These are phyloP conservation scores for Drosophila yooni DNA, from an alignment of 2,888 invertebrate genomes.

Conservation along the genomic window DNA sequence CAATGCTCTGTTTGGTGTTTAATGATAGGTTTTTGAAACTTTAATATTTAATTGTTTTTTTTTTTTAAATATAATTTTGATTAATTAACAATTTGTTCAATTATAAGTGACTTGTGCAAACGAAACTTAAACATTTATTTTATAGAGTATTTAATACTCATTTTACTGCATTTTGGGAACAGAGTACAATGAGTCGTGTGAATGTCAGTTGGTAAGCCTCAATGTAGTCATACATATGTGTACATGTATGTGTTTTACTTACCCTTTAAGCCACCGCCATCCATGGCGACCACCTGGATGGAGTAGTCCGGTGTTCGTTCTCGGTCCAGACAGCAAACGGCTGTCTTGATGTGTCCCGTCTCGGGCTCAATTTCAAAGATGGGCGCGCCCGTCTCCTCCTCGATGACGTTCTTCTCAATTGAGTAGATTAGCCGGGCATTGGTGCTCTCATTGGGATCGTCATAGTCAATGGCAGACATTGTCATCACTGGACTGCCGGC, in stretches of 20 bases:
- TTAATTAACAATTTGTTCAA: neutral
- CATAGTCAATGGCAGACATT: constrained; percentile 98
- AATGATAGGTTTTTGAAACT: too few relatives aligned
- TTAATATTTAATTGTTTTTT: neutral
- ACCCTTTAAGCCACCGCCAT: constrained; percentile 96
- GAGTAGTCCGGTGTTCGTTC: constrained; percentile 98
- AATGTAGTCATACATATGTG: neutral
- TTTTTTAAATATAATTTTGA: too few relatives aligned
- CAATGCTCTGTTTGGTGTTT: neutral
- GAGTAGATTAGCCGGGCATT: constrained; percentile 97
- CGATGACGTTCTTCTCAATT: constrained; percentile 97
- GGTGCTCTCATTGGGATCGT: constrained; percentile 97
- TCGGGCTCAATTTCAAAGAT: constrained; percentile 98
- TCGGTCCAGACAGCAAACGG: constrained; percentile 96
- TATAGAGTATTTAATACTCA: neutral
- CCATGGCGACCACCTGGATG: constrained; percentile 97
- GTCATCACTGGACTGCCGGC: constrained; percentile 99
- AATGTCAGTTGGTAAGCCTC: neutral
- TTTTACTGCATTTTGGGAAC: neutral
- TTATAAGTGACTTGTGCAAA: neutral
- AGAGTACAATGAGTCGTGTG: neutral
- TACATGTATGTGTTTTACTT: constrained; percentile 77
- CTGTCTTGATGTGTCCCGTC: constrained; percentile 97
- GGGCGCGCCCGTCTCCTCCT: constrained; percentile 97
- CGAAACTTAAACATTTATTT: neutral